phyloP scores from a whole-genome alignment of 2,797 vertebrate genomes.

The Hylomyscus alleni region DNA sequence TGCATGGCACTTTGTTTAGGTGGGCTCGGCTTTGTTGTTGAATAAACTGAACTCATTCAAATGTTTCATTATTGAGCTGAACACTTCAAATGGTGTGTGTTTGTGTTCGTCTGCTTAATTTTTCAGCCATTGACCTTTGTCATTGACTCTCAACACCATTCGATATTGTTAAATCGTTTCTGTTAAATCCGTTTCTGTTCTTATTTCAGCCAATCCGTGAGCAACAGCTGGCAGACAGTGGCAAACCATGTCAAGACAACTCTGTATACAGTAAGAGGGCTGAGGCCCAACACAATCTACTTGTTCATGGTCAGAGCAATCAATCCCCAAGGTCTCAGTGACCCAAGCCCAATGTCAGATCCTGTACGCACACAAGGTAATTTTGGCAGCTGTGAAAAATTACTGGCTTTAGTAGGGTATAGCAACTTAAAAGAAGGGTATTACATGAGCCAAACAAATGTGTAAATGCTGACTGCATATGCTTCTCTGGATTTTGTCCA shows the following conservation, averaged over 20 bases:
- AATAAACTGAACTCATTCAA: conserved; percentile 76
- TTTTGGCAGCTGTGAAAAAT: neutral
- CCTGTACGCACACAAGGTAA: conserved; percentile 99
- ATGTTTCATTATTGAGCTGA: conserved; percentile 81
- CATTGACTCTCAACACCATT: conserved; percentile 77
- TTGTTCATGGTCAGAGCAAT: conserved; percentile 99
- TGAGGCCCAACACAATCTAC: conserved; percentile 99
- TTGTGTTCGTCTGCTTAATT: conserved; percentile 69
- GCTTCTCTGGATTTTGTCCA: neutral
- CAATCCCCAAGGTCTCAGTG: conserved; percentile 96
- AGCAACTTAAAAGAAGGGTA: neutral
- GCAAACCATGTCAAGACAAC: conserved; percentile 97
- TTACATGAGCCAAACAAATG: neutral
- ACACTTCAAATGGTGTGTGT: conserved; percentile 73
- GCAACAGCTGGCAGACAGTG: conserved; percentile 99
- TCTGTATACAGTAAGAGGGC: conserved; percentile 94
- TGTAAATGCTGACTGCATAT: neutral
- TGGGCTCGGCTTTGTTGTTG: conserved; percentile 75
- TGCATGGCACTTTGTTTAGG: conserved; percentile 75
- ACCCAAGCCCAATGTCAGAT: conserved; percentile 98
- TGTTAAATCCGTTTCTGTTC: conserved; percentile 64
- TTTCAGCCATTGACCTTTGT: conserved; percentile 83
- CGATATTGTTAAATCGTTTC: conserved; percentile 49
- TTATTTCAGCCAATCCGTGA: conserved; percentile 96
- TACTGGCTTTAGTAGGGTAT: neutral